Percentiles rank a stretch among this genome's conserved stretches.
Conservation (phyloP, 2,797 vertebrate species). For the Poecilia wingei region DNA sequence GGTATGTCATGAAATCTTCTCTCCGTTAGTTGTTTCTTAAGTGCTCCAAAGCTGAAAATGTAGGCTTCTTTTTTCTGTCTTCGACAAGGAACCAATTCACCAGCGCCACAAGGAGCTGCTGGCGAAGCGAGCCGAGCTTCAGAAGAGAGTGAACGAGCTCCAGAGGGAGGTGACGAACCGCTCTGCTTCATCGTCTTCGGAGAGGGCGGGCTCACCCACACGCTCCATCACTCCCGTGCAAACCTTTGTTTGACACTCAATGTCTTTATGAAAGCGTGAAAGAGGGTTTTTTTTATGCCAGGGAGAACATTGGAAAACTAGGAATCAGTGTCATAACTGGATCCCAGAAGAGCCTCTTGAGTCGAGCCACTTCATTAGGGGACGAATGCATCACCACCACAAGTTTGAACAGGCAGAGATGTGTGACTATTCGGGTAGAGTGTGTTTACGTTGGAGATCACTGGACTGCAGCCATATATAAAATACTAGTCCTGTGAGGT, state of each 20-base stretch:
- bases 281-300: slow-evolving; percentile 2
- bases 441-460: background rate
- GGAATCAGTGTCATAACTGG: slow-evolving; percentile 9
- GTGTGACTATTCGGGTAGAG: background rate
- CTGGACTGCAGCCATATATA: slow-evolving; percentile 3
- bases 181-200: slow-evolving; percentile 86
- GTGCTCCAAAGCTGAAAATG: background rate
- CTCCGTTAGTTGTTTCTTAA: background rate
- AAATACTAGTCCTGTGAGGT: background rate
- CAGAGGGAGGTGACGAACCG: slow-evolving; percentile 91
- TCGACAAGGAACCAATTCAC: slow-evolving; percentile 90
- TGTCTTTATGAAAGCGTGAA: slow-evolving; percentile 5
- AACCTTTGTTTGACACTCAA: slow-evolving; percentile 86
- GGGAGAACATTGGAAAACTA: slow-evolving; percentile 18
- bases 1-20: slow-evolving; percentile 70
- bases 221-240: slow-evolving; percentile 91
- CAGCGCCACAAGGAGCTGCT: slow-evolving; percentile 94
- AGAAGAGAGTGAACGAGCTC: slow-evolving; percentile 94
- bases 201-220: slow-evolving; percentile 87
- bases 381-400: slow-evolving; percentile 42
- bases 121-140: slow-evolving; percentile 91
- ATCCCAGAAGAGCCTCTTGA: slow-evolving; percentile 8
- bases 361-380: slow-evolving; percentile 23
- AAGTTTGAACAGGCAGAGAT: slow-evolving; percentile 26
- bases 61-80: background rate